Base-by-base conservation (phyloP, 2,888 invertebrate species). In the Trimorus sp. region DNA sequence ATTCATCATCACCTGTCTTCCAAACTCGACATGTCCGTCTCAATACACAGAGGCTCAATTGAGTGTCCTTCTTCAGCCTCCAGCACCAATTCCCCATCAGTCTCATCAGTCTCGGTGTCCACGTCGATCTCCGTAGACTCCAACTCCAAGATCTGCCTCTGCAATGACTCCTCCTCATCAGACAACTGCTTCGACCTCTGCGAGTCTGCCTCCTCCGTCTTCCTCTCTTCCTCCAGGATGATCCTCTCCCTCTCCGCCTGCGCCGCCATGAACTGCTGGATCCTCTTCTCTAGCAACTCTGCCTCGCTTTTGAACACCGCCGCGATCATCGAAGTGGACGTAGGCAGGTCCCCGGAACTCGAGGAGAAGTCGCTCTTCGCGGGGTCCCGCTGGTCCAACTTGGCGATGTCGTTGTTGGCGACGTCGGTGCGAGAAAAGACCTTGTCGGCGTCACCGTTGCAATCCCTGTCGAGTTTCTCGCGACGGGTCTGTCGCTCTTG, bases 91-190 rank as follows among this genome's bases (percentile, higher is more conserved):
- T 95, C 95, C 0, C 95, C 95, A 83, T 95, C 95, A 0, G 95
- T 95, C 93, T 96, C 96, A 90, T 96, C 96, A 0, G 96, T 96
- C 91, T 96, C 96, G 0, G 96, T 96, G 84, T 96, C 96, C 56
- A 96, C 93, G 87, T 96, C 96, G 62, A 96, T 94, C 86, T 95
- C 96, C 0, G 95, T 94, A 59, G 95, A 93, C 84, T 95, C 95
- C 83, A 96, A 90, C 89, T 96, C 95, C 85, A 95, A 93, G 70
- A 96, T 96, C 91, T 96, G 96, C 54, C 96, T 93, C 84, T 96
- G 95, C 60, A 96, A 88, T 2, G 94, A 93, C 82, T 96, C 96
- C 87, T 96, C 96, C 86, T 96, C 96, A 83, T 96, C 96, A 3
- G 95, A 94, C 36, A 96, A 89, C 70, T 93, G 93, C 79, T 93